These are phyloP conservation scores for Xiphophorus maculatus DNA, from an alignment of 2,113 vertebrate genomes.

Conservation along the genomic window DNA sequence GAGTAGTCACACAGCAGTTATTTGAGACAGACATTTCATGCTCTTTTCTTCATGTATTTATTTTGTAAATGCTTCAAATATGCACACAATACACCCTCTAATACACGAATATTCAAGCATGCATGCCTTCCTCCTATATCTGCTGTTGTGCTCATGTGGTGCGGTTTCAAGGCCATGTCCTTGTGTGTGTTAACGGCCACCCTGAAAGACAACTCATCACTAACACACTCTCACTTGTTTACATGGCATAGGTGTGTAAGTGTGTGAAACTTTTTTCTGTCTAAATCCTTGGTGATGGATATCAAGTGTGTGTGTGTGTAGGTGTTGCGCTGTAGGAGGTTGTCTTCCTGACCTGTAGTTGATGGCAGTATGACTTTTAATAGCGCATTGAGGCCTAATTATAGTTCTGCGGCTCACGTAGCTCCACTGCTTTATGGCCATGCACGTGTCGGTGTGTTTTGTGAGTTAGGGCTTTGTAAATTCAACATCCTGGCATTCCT, in stretches of 20 bases:
- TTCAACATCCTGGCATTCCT: conserved; percentile 60
- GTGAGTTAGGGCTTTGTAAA: conserved; percentile 63
- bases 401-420: conserved; percentile 70
- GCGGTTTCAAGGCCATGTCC: conserved; percentile 31
- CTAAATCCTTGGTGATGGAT: conserved; percentile 49
- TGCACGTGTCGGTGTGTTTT: conserved; percentile 47
- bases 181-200: conserved; percentile 44
- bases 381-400: conserved; percentile 78
- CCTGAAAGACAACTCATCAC: conserved; percentile 38
- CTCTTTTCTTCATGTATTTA: not conserved
- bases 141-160: conserved; percentile 11
- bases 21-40: not conserved
- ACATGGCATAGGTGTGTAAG: conserved; percentile 44
- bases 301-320: conserved; percentile 32
- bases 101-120: not conserved
- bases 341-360: conserved; percentile 74
- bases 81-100: conserved; percentile 1
- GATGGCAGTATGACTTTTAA: conserved; percentile 76
- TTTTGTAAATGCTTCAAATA: not conserved
- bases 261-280: conserved; percentile 43
- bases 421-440: conserved; percentile 60
- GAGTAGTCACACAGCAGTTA: not conserved
- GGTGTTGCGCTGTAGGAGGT: conserved; percentile 66
- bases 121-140: conserved; percentile 1
- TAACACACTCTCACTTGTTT: conserved; percentile 36